Conservation (phyloP, 1,140 invertebrate species). For the Micrasema longulum region DNA sequence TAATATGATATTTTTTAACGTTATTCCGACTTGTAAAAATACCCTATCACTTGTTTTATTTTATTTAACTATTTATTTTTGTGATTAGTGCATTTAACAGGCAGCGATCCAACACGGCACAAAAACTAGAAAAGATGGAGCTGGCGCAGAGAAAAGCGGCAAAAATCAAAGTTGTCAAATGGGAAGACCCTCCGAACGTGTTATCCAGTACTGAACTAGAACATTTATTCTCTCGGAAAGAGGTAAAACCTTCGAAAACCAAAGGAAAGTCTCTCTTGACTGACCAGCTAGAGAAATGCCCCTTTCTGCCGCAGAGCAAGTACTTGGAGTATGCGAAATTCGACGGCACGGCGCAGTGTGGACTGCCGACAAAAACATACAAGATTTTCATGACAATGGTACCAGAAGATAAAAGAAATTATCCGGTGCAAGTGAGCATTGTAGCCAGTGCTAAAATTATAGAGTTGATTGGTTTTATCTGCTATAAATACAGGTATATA, state of each 20-base stretch:
- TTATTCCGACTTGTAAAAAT: too few relatives aligned
- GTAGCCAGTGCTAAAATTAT: conserved; percentile 86
- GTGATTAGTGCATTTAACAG: conserved; percentile 58
- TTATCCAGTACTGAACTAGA: conserved; percentile 72
- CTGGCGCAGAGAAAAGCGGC: conserved; percentile 84
- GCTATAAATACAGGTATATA: conserved; percentile 85
- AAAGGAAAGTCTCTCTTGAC: conserved; percentile 73
- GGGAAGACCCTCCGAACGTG: conserved; percentile 71
- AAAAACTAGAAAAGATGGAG: conserved; percentile 90
- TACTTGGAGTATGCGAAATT: conserved; percentile 92
- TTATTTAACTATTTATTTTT: neutral
- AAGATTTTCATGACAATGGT: conserved; percentile 91
- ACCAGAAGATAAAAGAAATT: conserved; percentile 80
- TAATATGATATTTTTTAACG: too few relatives aligned
- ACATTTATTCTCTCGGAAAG: conserved; percentile 76
- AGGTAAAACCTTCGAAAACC: conserved; percentile 57
- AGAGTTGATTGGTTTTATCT: conserved; percentile 94
- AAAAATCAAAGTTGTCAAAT: conserved; percentile 83
- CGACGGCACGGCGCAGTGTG: conserved; percentile 88
- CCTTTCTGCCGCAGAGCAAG: conserved; percentile 82
- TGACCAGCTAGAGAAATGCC: conserved; percentile 80
- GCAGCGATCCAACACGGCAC: conserved; percentile 88
- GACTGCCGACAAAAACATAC: conserved; percentile 81
- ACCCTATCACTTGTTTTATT: too few relatives aligned
- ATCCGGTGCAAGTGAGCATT: conserved; percentile 86